Evolutionary conservation across 2,888 invertebrate genomes (phyloP).

Genomic region (Scelioninae gen. 1): DNA sequence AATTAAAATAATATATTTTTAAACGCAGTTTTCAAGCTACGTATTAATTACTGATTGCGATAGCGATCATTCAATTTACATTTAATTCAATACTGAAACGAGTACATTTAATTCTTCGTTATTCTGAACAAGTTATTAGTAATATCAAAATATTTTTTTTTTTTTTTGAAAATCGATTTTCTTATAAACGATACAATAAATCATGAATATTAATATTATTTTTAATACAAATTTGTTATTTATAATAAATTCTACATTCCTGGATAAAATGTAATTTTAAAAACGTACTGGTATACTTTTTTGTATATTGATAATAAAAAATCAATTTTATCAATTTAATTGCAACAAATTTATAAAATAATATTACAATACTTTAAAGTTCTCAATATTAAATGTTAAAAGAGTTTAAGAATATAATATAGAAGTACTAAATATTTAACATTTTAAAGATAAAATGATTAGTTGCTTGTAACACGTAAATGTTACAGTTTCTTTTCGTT

Average conservation of each 20-base stretch:
- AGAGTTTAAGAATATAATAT: no score
- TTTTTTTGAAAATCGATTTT: constrained; percentile 28
- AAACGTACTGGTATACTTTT: neutral
- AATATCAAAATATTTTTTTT: constrained; percentile 2
- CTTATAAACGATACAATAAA: constrained; percentile 29
- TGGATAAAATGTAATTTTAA: neutral
- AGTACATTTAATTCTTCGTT: constrained; percentile 20
- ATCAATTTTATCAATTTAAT: neutral
- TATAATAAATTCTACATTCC: constrained; percentile 3
- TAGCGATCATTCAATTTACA: constrained; percentile 38
- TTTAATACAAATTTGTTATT: constrained; percentile 31
- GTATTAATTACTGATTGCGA: constrained; percentile 32
- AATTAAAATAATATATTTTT: constrained; percentile 25
- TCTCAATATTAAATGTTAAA: no score
- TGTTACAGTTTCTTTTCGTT: neutral
- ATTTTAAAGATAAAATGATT: neutral
- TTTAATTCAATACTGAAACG: constrained; percentile 39
- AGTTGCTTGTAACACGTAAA: neutral
- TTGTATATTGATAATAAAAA: neutral
- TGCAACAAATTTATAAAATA: no score
- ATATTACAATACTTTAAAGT: no score
- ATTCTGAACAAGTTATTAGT: constrained; percentile 3
- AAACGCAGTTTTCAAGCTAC: constrained; percentile 10
- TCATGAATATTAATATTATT: constrained; percentile 25
- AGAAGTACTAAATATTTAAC: neutral